Conservation (phyloP, 1,140 invertebrate genomes). For the Dinothrombium tinctorium region DNA sequence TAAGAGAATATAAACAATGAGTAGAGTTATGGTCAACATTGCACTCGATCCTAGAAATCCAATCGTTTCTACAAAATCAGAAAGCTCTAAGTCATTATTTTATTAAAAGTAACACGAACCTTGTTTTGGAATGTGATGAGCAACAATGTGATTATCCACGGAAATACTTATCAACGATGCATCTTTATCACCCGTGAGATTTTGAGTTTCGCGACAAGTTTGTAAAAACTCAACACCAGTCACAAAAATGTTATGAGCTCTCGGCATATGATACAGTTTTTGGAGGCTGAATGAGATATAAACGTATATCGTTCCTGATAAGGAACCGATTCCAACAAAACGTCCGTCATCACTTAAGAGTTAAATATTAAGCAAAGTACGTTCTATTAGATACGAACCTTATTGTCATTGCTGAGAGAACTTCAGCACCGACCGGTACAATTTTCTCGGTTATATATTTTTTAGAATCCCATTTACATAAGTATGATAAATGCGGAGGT, state of each 20-base stretch:
- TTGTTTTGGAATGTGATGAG: constrained; percentile 70
- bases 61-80: constrained; percentile 15
- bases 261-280: constrained; percentile 49
- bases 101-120: constrained; percentile 24
- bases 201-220: constrained; percentile 29
- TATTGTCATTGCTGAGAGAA: constrained; percentile 58
- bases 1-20: constrained; percentile 15
- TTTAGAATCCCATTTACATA: constrained; percentile 24
- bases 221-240: constrained; percentile 74
- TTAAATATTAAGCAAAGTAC: constrained; percentile 3
- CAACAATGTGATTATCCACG: constrained; percentile 71
- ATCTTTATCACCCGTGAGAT: constrained; percentile 35
- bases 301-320: constrained; percentile 70
- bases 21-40: constrained; percentile 14
- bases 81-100: background rate
- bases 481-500: constrained; percentile 20
- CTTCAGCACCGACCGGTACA: constrained; percentile 28
- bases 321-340: constrained; percentile 72
- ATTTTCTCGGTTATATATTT: constrained; percentile 19
- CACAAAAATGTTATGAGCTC: constrained; percentile 77
- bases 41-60: constrained; percentile 13
- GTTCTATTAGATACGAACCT: constrained; percentile 17
- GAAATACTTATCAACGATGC: constrained; percentile 77
- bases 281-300: constrained; percentile 73
- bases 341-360: constrained; percentile 50